These are phyloP conservation scores for Lepidochitona cinerea DNA, from an alignment of 2,888 invertebrate genomes.

Conservation along the genomic window DNA sequence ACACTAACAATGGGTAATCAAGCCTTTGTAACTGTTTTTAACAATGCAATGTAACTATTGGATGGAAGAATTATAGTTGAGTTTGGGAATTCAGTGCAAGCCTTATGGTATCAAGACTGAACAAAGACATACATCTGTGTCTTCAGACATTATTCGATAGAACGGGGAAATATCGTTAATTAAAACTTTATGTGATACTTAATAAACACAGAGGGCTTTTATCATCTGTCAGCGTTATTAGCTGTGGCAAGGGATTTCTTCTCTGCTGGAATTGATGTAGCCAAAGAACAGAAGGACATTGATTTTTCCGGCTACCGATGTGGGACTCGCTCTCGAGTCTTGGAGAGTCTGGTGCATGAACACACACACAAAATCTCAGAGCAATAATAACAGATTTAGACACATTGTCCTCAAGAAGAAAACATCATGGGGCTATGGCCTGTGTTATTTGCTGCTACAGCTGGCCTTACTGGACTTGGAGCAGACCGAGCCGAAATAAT, in stretches of 20 bases:
- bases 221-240: constrained; percentile 22
- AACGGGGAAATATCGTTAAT: constrained; percentile 18
- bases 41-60: not conserved
- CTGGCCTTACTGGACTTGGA: constrained; percentile 10
- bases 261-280: constrained; percentile 18
- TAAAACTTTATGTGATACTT: constrained; percentile 21
- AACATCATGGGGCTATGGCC: constrained; percentile 1
- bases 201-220: constrained; percentile 21
- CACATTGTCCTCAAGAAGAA: constrained; percentile 23
- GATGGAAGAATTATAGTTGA: no score
- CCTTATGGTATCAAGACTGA: no score
- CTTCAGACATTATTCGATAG: no score
- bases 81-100: no score
- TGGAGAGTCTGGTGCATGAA: constrained; percentile 13
- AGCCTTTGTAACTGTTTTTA: not conserved
- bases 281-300: constrained; percentile 17
- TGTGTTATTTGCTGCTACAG: constrained; percentile 1
- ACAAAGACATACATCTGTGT: no score
- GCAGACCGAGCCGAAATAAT: constrained; percentile 3
- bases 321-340: constrained; percentile 8
- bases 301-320: constrained; percentile 17
- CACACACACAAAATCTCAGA: constrained; percentile 26
- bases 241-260: constrained; percentile 16
- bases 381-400: constrained; percentile 34
- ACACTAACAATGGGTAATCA: constrained; percentile 8